Evolutionary conservation across 2,888 invertebrate species (phyloP).

Genomic region (Acronicta alni): DNA sequence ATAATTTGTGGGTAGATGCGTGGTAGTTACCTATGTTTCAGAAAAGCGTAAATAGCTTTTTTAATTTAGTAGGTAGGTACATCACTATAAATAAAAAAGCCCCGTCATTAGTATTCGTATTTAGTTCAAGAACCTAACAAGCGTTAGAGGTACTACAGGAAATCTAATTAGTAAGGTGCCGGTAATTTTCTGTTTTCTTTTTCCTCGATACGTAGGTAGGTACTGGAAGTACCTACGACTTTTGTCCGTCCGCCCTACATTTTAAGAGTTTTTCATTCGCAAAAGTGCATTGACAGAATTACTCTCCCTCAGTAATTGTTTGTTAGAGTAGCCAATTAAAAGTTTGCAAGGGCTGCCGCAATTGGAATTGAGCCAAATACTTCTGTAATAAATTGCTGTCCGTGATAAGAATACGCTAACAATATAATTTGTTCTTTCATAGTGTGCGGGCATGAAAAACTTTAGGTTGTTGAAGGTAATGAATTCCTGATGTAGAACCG

Average conservation of each 20-base stretch:
- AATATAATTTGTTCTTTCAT: conserved; percentile 59
- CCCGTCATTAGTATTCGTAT: not conserved
- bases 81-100: not conserved
- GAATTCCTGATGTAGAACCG: conserved; percentile 53
- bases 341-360: conserved; percentile 68
- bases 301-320: conserved; percentile 58
- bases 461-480: conserved; percentile 49
- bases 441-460: conserved; percentile 53
- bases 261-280: conserved; percentile 32
- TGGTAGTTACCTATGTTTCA: too few relatives aligned
- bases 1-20: too few relatives aligned
- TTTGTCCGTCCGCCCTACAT: conserved; percentile 4
- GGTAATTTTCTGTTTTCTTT: conserved; percentile 7
- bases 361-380: conserved; percentile 71
- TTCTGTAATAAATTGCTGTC: conserved; percentile 64
- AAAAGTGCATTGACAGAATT: conserved; percentile 57
- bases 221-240: not conserved
- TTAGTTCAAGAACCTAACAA: conserved; percentile 2
- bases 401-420: conserved; percentile 65
- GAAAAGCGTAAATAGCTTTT: too few relatives aligned
- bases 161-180: not conserved
- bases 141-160: not conserved
- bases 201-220: not conserved
- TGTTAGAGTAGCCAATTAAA: conserved; percentile 73
- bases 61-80: too few relatives aligned